Percentiles rank a stretch among this genome's conserved stretches.
phyloP scores from a whole-genome alignment of 2,113 vertebrate species.

The Larimichthys crocea region DNA sequence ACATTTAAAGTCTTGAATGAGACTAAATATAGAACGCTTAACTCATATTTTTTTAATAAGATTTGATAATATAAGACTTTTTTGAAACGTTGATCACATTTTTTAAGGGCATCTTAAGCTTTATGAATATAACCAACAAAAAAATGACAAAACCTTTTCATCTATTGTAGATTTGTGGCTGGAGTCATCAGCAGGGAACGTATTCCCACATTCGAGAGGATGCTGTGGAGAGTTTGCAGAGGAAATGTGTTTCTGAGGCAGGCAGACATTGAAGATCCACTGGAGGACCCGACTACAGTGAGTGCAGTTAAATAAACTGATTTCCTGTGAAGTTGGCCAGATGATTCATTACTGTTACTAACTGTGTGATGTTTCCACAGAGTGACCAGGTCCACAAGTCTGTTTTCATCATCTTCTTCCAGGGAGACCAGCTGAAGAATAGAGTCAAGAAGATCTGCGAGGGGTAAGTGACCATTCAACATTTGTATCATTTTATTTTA shows the following conservation, averaged over 20 bases:
- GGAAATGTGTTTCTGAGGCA: conserved; percentile 98
- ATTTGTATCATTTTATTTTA: neutral
- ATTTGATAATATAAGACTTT: no score
- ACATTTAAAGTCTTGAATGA: neutral
- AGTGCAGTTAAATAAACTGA: conserved; percentile 43
- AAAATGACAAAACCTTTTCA: neutral
- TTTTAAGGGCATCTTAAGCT: no score
- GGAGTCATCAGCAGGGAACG: conserved; percentile 96
- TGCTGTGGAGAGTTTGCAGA: conserved; percentile 98
- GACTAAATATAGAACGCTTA: neutral
- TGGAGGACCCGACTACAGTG: conserved; percentile 95
- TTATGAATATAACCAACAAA: neutral
- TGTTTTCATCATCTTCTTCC: conserved; percentile 99
- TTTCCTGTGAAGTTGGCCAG: neutral
- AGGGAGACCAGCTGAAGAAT: conserved; percentile 98
- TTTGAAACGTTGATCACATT: no score
- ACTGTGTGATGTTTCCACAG: conserved; percentile 74
- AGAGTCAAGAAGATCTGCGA: conserved; percentile 99
- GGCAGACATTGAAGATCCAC: conserved; percentile 94
- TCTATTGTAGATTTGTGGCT: conserved; percentile 90
- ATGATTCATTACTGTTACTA: neutral
- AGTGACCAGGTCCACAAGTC: conserved; percentile 97
- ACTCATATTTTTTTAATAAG: no score
- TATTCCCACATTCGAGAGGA: conserved; percentile 96
- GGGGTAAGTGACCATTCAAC: conserved; percentile 83